A percentile compares a stretch with the other conserved stretches of the same genome.
Evolutionary conservation across 2,888 invertebrate species (phyloP).

Genomic region (Parnassius apollo): DNA sequence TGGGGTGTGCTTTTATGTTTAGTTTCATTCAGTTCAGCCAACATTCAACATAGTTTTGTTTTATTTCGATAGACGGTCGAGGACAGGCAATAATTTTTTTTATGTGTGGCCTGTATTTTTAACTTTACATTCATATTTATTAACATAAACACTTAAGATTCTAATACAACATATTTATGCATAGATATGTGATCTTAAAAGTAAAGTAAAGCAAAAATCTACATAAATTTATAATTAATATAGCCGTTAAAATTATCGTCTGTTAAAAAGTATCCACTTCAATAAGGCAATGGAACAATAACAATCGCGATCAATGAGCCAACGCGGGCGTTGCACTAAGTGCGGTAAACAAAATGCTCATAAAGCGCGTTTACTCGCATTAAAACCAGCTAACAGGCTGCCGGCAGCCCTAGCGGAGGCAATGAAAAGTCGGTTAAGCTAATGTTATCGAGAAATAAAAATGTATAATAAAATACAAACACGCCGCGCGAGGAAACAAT

Average conservation of each 20-base stretch:
- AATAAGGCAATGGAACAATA: constrained; percentile 15
- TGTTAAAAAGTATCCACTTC: constrained; percentile 9
- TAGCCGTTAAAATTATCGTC: constrained; percentile 1
- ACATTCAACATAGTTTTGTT: too few relatives aligned
- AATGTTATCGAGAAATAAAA: constrained; percentile 82
- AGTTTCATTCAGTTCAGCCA: too few relatives aligned
- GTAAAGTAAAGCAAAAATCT: background rate
- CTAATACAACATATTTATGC: background rate
- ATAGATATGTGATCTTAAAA: background rate
- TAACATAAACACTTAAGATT: background rate
- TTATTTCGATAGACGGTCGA: too few relatives aligned
- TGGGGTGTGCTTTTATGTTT: too few relatives aligned
- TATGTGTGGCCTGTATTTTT: too few relatives aligned
- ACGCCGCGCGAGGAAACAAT: constrained; percentile 80
- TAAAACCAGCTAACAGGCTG: constrained; percentile 32
- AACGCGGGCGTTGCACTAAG: constrained; percentile 6
- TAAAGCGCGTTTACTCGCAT: constrained; percentile 40
- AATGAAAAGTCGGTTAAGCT: constrained; percentile 82
- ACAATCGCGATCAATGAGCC: constrained; percentile 15
- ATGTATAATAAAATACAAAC: constrained; percentile 82
- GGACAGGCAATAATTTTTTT: too few relatives aligned
- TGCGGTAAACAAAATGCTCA: constrained; percentile 32
- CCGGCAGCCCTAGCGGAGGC: constrained; percentile 73
- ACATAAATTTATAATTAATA: background rate
- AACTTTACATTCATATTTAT: too few relatives aligned